These are phyloP conservation scores for Blomia tropicalis DNA, from an alignment of 2,888 invertebrate species.

Conservation along the genomic window DNA sequence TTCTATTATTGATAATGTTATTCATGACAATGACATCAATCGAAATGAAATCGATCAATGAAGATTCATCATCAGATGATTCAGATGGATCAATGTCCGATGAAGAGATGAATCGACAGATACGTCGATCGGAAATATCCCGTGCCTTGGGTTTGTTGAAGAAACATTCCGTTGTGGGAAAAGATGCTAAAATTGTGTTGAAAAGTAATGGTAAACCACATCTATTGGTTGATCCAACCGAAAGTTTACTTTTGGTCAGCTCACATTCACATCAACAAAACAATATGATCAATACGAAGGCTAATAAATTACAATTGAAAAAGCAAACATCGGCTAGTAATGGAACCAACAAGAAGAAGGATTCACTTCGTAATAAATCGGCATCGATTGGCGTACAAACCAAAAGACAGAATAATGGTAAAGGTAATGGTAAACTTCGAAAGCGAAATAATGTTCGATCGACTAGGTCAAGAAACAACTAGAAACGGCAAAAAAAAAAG, in stretches of 20 bases:
- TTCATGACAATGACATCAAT: too few species aligned
- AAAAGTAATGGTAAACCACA: neutral
- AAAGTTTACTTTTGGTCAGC: neutral
- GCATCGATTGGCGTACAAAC: too few species aligned
- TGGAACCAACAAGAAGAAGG: too few species aligned
- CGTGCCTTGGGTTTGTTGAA: neutral
- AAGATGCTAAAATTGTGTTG: conserved; percentile 12
- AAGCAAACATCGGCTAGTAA: too few species aligned
- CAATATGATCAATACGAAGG: neutral
- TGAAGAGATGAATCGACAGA: neutral
- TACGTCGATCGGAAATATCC: conserved; percentile 2
- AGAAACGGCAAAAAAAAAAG: too few species aligned
- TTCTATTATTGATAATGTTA: neutral
- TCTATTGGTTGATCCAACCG: conserved; percentile 8
- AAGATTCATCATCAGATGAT: neutral
- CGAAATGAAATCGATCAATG: too few species aligned
- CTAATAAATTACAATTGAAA: neutral
- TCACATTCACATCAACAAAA: too few species aligned
- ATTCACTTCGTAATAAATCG: too few species aligned
- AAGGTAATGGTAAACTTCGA: too few species aligned
- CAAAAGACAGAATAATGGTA: too few species aligned
- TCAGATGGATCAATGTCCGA: neutral
- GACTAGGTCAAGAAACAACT: too few species aligned
- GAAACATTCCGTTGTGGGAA: conserved; percentile 13
- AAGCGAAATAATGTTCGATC: too few species aligned